phyloP scores from a whole-genome alignment of 1,140 invertebrate species.

The Diorhabda carinulata region DNA sequence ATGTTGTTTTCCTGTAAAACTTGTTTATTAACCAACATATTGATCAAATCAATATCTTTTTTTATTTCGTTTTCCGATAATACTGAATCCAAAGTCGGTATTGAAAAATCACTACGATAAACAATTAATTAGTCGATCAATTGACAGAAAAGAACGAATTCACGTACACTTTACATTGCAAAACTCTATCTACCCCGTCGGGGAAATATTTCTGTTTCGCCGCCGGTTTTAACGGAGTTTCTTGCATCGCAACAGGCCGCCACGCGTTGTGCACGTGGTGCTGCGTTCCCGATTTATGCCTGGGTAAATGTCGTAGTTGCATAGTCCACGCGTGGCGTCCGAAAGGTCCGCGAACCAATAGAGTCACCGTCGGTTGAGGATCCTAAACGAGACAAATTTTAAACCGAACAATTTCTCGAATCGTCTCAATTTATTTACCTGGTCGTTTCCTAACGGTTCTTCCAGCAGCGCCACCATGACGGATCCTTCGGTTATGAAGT shows the following conservation, averaged over 20 bases:
- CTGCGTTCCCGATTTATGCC: constrained; percentile 71
- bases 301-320: constrained; percentile 77
- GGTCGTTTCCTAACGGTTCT: constrained; percentile 80
- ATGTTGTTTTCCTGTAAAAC: constrained; percentile 47
- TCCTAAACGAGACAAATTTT: constrained; percentile 49
- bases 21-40: constrained; percentile 52
- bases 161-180: constrained; percentile 73
- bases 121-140: no score
- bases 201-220: constrained; percentile 76
- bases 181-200: constrained; percentile 75
- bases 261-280: constrained; percentile 69
- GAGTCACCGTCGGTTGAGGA: constrained; percentile 70
- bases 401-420: constrained; percentile 43
- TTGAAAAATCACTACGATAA: constrained; percentile 62
- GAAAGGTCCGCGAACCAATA: constrained; percentile 85
- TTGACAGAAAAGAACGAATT: background rate
- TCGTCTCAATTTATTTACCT: constrained; percentile 56
- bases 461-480: constrained; percentile 87
- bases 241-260: constrained; percentile 72
- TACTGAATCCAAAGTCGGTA: constrained; percentile 65
- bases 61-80: constrained; percentile 51
- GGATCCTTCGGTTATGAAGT: constrained; percentile 88
- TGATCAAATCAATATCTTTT: constrained; percentile 54
- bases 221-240: constrained; percentile 58
- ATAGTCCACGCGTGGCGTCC: constrained; percentile 93